These are phyloP conservation scores for Pangasianodon hypophthalmus DNA, from an alignment of 2,113 vertebrate species.

Conservation along the genomic window DNA sequence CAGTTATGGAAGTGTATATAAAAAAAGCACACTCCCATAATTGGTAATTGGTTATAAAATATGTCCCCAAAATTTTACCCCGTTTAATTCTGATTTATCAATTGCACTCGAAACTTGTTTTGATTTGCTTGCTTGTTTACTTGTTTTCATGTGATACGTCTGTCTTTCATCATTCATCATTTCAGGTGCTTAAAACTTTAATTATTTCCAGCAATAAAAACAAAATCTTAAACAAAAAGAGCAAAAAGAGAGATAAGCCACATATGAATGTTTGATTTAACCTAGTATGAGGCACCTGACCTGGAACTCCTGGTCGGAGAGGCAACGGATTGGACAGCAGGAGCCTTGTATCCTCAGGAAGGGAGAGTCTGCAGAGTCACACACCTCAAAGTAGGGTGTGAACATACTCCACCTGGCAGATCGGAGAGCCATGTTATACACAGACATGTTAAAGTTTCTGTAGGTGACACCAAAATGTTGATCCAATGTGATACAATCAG, in stretches of 20 bases:
- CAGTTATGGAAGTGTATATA: too few species aligned
- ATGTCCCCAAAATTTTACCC: too few species aligned
- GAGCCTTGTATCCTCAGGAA: conserved; percentile 67
- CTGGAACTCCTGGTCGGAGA: conserved; percentile 72
- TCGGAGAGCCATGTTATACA: neutral
- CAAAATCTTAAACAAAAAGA: neutral
- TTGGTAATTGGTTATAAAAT: too few species aligned
- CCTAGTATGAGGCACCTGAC: conserved; percentile 53
- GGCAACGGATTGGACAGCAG: conserved; percentile 74
- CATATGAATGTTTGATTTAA: neutral
- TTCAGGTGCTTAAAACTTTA: neutral
- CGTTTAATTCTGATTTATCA: too few species aligned
- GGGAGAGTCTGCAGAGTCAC: conserved; percentile 47
- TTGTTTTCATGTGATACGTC: neutral
- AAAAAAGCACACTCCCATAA: too few species aligned
- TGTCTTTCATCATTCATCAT: neutral
- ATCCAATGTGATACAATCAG: neutral
- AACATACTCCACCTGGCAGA: conserved; percentile 76
- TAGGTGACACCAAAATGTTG: neutral
- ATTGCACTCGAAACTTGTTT: too few species aligned
- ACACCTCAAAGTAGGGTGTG: conserved; percentile 65
- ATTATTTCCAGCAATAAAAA: neutral
- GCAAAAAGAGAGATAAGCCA: neutral
- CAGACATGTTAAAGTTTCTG: neutral
- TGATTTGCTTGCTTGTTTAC: neutral